Evolutionary conservation across 2,888 invertebrate genomes (phyloP), one percentile per base, ranked within the genome.

Genomic region (Tinea trinotella): DNA sequence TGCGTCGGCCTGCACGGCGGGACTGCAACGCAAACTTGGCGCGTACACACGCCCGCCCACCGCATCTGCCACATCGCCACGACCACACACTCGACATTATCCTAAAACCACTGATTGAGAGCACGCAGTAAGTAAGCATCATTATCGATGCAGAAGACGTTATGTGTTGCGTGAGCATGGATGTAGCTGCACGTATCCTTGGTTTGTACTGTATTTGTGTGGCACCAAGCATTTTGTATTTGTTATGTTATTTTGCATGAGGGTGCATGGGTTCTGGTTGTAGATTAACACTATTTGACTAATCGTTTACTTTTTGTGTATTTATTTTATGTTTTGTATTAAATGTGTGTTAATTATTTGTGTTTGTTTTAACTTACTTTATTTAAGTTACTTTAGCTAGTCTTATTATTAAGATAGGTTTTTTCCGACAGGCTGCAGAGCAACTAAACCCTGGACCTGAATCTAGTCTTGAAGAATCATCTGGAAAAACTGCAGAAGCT

Each of bases 11-110:
- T 77, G 76, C 82, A 58, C 74, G 75, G 24, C 24, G 13, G 9
- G 52, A 55, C 53, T 50, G 55, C 18, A 61, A 61, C 53, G 59
- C 59, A 7, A 61, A 61, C 57, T 56, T 61, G 19, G 7, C 46
- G 19, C 80, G 58, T 61, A 17, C 36, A 13, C 56, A 79, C 71
- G 64, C 72, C 65, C 75, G 81, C 58, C 70, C 71, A 58, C 19
- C 70, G 63, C 59, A 66, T 61, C 65, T 64, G 60, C 62, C 66
- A 60, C 67, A 68, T 62, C 74, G 83, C 59, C 81, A 80, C 68
- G 86, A 87, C 82, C 86, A 85, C 84, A 87, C 87, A 57, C 87
- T 86, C 80, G 84, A 87, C 81, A 83, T 87, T 78, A 87, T 87
- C 62, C 75, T 87, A 68, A 87, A 87, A 72, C 87, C 87, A 70